A percentile compares a stretch with the other conserved stretches of the same genome.
Conservation (phyloP, 2,113 vertebrate species). For the Seriola rivoliana region DNA sequence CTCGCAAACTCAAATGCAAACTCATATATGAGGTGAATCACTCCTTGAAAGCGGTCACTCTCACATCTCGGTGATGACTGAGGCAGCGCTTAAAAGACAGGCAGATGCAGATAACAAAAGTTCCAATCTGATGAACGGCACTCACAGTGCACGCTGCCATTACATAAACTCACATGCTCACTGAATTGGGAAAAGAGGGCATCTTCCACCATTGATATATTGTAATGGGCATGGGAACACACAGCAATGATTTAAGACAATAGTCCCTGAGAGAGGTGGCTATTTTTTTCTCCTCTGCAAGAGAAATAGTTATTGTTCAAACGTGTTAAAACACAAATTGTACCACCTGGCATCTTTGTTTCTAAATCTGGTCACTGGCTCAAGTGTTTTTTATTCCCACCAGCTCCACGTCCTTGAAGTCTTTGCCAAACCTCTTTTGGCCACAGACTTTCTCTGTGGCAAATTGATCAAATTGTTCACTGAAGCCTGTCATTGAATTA, state of each 20-base stretch:
- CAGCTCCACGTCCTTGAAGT: constrained; percentile 42
- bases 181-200: constrained; percentile 38
- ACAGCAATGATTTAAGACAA: constrained; percentile 24
- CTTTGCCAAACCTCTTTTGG: constrained; percentile 47
- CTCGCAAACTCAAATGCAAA: no score
- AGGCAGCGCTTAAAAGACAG: constrained; percentile 20
- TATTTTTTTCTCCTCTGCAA: background rate
- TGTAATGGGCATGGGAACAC: constrained; percentile 21
- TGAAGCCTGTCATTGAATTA: constrained; percentile 56
- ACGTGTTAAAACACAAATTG: constrained; percentile 16
- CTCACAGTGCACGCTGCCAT: constrained; percentile 3
- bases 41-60: constrained; percentile 43
- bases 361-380: constrained; percentile 53
- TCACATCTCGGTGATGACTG: constrained; percentile 20
- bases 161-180: constrained; percentile 7
- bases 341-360: constrained; percentile 46
- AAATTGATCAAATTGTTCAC: constrained; percentile 54
- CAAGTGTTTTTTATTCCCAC: constrained; percentile 20
- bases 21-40: constrained; percentile 30
- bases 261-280: constrained; percentile 9
- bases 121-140: constrained; percentile 37
- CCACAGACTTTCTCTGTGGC: constrained; percentile 23
- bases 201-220: constrained; percentile 37
- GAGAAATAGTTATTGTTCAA: constrained; percentile 37
- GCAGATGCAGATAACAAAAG: constrained; percentile 22